A percentile compares a stretch with the other conserved stretches of the same genome.
Evolutionary conservation across 1,140 invertebrate species (phyloP).

Genomic region (Sitobion miscanthi): DNA sequence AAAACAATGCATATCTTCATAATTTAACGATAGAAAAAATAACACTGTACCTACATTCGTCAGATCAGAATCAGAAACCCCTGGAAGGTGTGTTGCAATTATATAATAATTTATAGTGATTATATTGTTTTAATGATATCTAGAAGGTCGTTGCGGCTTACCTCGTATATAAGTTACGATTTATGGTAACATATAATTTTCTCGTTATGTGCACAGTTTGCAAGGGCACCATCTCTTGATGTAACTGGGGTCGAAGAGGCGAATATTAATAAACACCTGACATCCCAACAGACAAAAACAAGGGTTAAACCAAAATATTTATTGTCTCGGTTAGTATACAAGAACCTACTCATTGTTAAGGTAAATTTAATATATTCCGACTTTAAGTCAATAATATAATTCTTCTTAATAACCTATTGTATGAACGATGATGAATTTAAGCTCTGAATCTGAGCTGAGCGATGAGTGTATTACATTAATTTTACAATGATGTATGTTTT

Average conservation of each 20-base stretch:
- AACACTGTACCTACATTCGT: background rate
- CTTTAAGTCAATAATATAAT: background rate
- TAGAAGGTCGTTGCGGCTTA: background rate
- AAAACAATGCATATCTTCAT: background rate
- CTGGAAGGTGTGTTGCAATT: background rate
- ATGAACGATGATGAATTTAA: background rate
- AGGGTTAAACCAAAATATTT: slow-evolving; percentile 22
- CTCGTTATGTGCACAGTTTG: background rate
- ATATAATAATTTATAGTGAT: slow-evolving; percentile 8
- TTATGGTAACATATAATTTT: background rate
- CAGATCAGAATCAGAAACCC: background rate
- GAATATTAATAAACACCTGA: slow-evolving; percentile 22
- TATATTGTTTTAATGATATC: background rate
- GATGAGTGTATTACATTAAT: too few species aligned
- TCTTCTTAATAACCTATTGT: background rate
- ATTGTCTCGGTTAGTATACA: background rate
- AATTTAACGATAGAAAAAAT: background rate
- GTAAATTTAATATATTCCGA: background rate
- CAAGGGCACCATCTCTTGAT: background rate
- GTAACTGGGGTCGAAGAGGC: too few species aligned
- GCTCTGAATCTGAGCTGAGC: too few species aligned
- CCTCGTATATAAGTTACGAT: background rate
- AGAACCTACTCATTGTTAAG: background rate
- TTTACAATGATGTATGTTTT: too few species aligned
- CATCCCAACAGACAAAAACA: background rate